Base-by-base conservation (phyloP, 2,888 invertebrate genomes). In the Hanleya hanleyi region DNA sequence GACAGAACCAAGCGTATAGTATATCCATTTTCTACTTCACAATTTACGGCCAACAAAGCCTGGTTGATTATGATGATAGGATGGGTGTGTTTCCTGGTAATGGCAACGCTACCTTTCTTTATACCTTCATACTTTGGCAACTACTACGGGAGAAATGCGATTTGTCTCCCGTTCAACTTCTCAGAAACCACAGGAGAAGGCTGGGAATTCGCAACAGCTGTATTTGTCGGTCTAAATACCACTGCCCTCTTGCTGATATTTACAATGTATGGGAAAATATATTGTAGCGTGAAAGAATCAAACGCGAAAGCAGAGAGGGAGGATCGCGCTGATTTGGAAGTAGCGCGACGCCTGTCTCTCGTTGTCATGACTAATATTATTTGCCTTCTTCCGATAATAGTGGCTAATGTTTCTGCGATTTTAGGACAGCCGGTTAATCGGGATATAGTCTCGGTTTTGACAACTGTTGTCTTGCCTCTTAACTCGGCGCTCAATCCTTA, bases 401-500 rank as follows among this genome's bases (percentile, higher is more conserved):
- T 36, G 18, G 35, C 64, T 37, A 64, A 36, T 57, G 32, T 57
- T 32, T 15, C 29, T 15, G 29, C 26, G 4, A 57, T 57, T 26
- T 29, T 32, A 7, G 22, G 12, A 4, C 26, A 15, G 12, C 38
- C 64, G 18, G 35, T 64, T 5, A 64, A 18, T 29, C 29, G 37
- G 35, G 64, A 64, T 4, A 64, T 37, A 22, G 37, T 29, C n/a
- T 18, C 64, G 9, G 22, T 64, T 35, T 26, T 64, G 18, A 37
- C 64, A 7, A 37, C 38, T 3, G 37, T 82, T 64, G 75, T 81
- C 29, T 68, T 82, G 26, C 82, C 82, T 3, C 78, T 82, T 37
- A 82, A 82, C 75, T 74, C 78, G 1, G 81, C 82, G 7, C 57
- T 82, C 12, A 82, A 82, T 70, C 82, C 82, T 1, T 69, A 80